Conservation (phyloP, 1,140 invertebrate genomes). For the Papilio polytes region DNA sequence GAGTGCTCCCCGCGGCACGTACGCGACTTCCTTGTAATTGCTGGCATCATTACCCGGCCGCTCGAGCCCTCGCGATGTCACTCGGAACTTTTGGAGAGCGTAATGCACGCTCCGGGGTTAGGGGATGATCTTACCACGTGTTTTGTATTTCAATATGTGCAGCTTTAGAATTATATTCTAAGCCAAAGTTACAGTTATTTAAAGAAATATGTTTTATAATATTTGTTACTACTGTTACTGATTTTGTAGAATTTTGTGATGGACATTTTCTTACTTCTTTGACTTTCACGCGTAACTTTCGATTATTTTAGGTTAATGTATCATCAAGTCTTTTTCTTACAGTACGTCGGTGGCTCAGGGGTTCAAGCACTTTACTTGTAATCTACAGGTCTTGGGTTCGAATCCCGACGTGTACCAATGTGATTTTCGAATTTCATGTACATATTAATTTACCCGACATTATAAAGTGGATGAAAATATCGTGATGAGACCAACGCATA, state of each 20-base stretch:
- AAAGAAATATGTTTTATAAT: neutral
- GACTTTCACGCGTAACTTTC: neutral
- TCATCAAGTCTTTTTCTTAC: too few relatives aligned
- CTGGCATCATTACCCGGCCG: constrained; percentile 8
- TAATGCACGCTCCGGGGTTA: constrained; percentile 10
- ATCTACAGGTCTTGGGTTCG: too few relatives aligned
- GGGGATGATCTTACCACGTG: neutral
- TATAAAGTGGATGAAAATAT: too few relatives aligned
- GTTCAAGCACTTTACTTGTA: too few relatives aligned
- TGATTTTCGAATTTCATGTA: too few relatives aligned
- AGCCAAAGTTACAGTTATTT: neutral
- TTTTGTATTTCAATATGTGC: constrained; percentile 10
- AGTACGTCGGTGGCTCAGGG: too few relatives aligned
- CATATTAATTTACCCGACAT: too few relatives aligned
- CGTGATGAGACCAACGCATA: too few relatives aligned
- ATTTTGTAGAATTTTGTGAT: too few relatives aligned
- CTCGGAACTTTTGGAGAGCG: constrained; percentile 13
- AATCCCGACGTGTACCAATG: too few relatives aligned
- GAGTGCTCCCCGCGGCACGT: constrained; percentile 8
- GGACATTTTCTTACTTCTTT: too few relatives aligned
- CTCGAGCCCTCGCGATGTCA: constrained; percentile 17
- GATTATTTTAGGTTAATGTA: neutral
- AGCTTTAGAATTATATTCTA: neutral
- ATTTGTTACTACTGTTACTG: too few relatives aligned
- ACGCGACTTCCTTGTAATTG: neutral